Evolutionary conservation across 2,113 vertebrate species (phyloP).

Genomic region (Colinus virginianus): DNA sequence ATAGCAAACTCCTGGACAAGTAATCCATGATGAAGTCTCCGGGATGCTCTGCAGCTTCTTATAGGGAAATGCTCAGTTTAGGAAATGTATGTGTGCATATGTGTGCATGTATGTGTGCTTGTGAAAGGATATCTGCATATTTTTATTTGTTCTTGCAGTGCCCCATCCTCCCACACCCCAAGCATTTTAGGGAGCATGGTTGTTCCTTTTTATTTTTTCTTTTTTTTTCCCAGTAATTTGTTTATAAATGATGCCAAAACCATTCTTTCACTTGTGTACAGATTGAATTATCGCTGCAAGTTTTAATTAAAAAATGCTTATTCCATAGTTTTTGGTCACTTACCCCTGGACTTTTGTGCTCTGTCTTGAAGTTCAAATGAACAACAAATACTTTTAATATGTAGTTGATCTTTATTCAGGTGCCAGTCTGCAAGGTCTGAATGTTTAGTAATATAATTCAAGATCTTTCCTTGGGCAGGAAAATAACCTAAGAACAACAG

Average conservation of each 20-base stretch:
- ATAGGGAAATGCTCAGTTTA: background rate
- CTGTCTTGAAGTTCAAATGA: background rate
- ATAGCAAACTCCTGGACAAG: background rate
- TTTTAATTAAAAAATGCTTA: background rate
- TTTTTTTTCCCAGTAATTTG: background rate
- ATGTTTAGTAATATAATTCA: background rate
- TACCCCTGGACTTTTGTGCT: background rate
- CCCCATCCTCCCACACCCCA: fast-evolving
- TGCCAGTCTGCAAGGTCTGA: background rate
- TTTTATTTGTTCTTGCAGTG: background rate
- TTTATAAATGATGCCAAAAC: background rate
- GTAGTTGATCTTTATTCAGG: background rate
- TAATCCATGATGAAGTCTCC: background rate
- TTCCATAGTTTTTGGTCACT: background rate
- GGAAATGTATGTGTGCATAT: background rate
- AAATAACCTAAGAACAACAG: background rate
- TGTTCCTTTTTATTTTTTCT: background rate
- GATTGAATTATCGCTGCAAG: background rate
- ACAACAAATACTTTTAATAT: background rate
- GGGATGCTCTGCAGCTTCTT: background rate
- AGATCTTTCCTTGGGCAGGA: background rate
- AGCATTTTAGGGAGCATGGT: background rate
- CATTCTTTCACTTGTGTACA: background rate
- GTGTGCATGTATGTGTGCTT: background rate
- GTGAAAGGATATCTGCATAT: background rate